Evolutionary conservation across 2,888 invertebrate genomes (phyloP).

Genomic region (Rhamnusium bicolor): DNA sequence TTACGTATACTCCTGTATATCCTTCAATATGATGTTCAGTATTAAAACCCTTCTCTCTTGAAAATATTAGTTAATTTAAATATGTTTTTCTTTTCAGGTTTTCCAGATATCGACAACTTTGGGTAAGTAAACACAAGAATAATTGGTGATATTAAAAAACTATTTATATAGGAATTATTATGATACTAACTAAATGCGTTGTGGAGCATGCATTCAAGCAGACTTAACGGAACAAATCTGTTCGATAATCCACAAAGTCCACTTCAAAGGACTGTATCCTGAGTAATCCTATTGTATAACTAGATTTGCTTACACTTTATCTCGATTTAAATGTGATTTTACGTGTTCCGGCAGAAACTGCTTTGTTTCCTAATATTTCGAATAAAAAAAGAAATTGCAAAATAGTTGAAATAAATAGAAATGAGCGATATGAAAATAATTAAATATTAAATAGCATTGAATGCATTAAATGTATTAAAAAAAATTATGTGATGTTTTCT

Average conservation of each 20-base stretch:
- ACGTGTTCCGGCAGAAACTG: conserved; percentile 26
- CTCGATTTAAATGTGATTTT: conserved; percentile 37
- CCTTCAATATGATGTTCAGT: too few relatives aligned
- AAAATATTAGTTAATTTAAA: not conserved
- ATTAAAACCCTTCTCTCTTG: not conserved
- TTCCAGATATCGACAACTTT: not conserved
- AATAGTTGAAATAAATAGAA: not conserved
- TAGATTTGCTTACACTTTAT: conserved; percentile 42
- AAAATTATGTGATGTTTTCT: too few relatives aligned
- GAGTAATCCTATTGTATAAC: conserved; percentile 41
- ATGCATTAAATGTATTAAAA: too few relatives aligned
- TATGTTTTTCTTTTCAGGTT: conserved; percentile 2
- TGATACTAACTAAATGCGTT: not conserved
- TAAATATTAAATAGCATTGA: too few relatives aligned
- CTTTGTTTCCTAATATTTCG: conserved; percentile 25
- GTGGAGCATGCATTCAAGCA: not conserved
- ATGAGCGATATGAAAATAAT: too few relatives aligned
- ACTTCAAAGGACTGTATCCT: conserved; percentile 36
- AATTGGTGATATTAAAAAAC: not conserved
- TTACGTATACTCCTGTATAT: too few relatives aligned
- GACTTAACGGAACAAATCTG: conserved; percentile 29
- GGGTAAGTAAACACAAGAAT: not conserved
- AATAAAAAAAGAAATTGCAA: not conserved
- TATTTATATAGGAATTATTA: too few relatives aligned
- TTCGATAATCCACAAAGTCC: conserved; percentile 40